Evolutionary conservation across 2,888 invertebrate species (phyloP).

Genomic region (Rhimphoctona megacephalus): DNA sequence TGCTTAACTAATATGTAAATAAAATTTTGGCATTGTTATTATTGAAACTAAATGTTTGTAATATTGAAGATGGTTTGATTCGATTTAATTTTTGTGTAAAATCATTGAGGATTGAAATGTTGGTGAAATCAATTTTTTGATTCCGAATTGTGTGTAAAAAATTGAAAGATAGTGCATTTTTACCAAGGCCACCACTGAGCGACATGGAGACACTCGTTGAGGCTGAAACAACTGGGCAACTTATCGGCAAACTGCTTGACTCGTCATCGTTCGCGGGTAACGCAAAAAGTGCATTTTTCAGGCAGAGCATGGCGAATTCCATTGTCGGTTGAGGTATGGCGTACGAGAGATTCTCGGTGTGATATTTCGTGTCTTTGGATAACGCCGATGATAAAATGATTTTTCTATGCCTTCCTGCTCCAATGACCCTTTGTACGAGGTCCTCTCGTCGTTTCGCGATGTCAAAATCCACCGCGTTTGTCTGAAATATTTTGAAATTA

Average conservation of each 20-base stretch:
- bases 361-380: constrained; percentile 86
- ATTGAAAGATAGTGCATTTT: not conserved
- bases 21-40: not conserved
- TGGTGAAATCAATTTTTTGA: not conserved
- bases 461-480: constrained; percentile 88
- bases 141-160: not conserved
- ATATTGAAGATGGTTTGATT: not conserved
- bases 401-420: constrained; percentile 87
- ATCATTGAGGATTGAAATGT: not conserved
- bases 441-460: constrained; percentile 87
- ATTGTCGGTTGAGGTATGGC: constrained; percentile 95
- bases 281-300: constrained; percentile 93
- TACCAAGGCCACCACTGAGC: constrained; percentile 64
- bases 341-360: constrained; percentile 89
- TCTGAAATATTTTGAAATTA: constrained; percentile 80
- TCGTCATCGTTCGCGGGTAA: constrained; percentile 85
- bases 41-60: not conserved
- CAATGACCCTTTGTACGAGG: constrained; percentile 87
- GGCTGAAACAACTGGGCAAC: constrained; percentile 52
- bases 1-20: not conserved
- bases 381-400: constrained; percentile 87
- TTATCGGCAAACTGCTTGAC: constrained; percentile 76
- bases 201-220: constrained; percentile 62
- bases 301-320: constrained; percentile 95
- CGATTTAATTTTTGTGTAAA: not conserved